Base-by-base conservation (phyloP, 2,888 invertebrate species). In the Drosophila siamana region DNA sequence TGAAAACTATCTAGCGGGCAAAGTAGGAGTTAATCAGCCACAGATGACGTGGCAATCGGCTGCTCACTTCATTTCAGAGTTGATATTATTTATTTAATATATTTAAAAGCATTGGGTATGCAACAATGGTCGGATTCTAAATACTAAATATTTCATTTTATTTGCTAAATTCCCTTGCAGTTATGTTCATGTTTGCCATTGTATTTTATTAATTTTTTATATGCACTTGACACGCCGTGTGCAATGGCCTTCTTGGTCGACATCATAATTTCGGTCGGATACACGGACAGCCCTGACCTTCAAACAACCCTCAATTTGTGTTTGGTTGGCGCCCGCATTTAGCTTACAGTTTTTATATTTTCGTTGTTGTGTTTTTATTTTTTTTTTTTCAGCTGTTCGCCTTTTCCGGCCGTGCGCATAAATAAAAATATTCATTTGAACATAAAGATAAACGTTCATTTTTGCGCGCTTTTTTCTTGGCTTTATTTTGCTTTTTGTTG, bases 361-460 rank as follows among this genome's bases (percentile, higher is more conserved):
- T n/a, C n/a, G n/a, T n/a, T n/a, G n/a, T n/a, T n/a, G n/a, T n/a
- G n/a, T n/a, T 50, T n/a, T 28, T 28, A 9, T 28, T 50, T 16
- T 60, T 55, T 59, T 59, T 62, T 78, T 74, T 75, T 75, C 64
- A 78, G 74, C 55, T 74, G 75, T 65, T 76, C 41, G 46, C 69
- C 70, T 73, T 80, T 83, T 88, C 80, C 78, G 74, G 84, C 78
- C 74, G 65, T 59, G 72, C 64, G 68, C 87, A 88, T 84, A 88
- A 83, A 83, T 83, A 83, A 84, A 88, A 88, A 86, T 88, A 86
- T 80, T 83, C 81, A 86, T 88, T 86, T 88, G 43, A 65, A 84
- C 81, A 80, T 77, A 73, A 86, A 88, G 89, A 88, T 84, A 83
- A 85, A 88, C 75, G 81, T 73, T 85, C 65, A 63, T 55, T 64